These are phyloP conservation scores for Sphenopsis melanotis DNA, from an alignment of 2,797 vertebrate genomes.

Conservation along the genomic window DNA sequence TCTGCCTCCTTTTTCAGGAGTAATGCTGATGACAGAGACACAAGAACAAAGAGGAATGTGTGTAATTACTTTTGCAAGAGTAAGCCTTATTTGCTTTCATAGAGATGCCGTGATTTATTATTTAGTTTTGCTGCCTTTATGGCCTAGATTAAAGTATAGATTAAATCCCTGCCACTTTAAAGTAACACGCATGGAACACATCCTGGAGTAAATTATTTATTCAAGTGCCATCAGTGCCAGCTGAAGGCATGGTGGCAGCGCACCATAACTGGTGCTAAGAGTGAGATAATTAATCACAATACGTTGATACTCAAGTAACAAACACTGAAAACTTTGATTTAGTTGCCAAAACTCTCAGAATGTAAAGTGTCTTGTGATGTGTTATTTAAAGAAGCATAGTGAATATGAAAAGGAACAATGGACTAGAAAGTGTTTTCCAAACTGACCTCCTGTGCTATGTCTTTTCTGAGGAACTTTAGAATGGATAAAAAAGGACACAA, in stretches of 20 bases:
- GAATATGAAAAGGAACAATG: background rate
- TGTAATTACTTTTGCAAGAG: background rate
- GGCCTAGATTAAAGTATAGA: background rate
- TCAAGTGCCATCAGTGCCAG: background rate
- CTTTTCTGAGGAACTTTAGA: conserved; percentile 1
- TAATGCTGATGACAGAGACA: background rate
- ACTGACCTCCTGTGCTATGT: background rate
- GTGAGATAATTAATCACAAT: conserved; percentile 18
- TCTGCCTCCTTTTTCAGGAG: background rate
- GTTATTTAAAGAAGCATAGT: conserved; percentile 32
- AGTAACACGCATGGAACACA: background rate
- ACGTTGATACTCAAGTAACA: conserved; percentile 8
- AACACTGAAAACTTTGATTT: background rate
- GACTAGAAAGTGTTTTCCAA: background rate
- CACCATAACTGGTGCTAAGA: background rate
- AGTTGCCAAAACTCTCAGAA: conserved; percentile 23
- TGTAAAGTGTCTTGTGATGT: background rate
- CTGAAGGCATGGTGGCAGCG: background rate
- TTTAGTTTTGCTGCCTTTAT: background rate
- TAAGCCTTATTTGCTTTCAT: background rate
- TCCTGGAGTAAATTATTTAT: conserved; percentile 13
- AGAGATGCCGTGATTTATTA: background rate
- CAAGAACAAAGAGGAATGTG: background rate
- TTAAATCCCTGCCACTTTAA: conserved; percentile 7
- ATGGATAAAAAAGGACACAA: background rate